Percentiles rank a stretch among this genome's conserved stretches.
Evolutionary conservation across 2,888 invertebrate species (phyloP).

Genomic region (Aphidius colemani): DNA sequence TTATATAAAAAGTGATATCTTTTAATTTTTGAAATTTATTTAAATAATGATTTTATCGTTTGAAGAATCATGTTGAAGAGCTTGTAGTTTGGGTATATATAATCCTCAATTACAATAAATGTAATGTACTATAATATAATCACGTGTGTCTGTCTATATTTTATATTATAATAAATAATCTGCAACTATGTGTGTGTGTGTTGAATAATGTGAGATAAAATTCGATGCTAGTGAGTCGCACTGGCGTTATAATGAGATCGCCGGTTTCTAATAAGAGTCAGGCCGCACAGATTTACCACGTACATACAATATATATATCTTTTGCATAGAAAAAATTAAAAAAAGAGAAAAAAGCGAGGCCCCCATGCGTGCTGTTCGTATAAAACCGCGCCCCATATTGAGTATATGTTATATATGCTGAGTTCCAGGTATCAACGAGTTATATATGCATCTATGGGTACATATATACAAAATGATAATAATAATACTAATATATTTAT

Average conservation of each 20-base stretch:
- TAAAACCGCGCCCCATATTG: slow-evolving; percentile 17
- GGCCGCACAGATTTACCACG: neutral
- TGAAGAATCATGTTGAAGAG: slow-evolving; percentile 43
- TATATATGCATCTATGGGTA: neutral
- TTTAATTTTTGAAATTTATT: neutral
- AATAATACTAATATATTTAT: slow-evolving; percentile 5
- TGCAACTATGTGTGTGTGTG: too few species aligned
- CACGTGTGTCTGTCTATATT: too few species aligned
- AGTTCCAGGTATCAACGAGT: neutral
- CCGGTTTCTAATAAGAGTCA: slow-evolving; percentile 45
- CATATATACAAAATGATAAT: neutral
- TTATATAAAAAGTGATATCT: too few species aligned
- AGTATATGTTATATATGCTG: too few species aligned
- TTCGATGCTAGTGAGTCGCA: slow-evolving; percentile 11
- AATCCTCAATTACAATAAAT: slow-evolving; percentile 54
- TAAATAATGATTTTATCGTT: slow-evolving; percentile 54
- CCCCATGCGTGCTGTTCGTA: neutral
- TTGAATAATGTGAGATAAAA: too few species aligned
- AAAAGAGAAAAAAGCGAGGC: neutral
- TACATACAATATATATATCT: slow-evolving; percentile 2
- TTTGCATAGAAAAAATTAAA: neutral
- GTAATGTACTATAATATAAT: slow-evolving; percentile 46
- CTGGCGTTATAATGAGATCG: slow-evolving; percentile 45
- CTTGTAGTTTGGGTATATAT: slow-evolving; percentile 38
- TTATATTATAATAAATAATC: too few species aligned